A percentile compares a stretch with the other conserved stretches of the same genome.
Conservation (phyloP, 2,888 invertebrate species). For the Drosophila nr. perissopoda region DNA sequence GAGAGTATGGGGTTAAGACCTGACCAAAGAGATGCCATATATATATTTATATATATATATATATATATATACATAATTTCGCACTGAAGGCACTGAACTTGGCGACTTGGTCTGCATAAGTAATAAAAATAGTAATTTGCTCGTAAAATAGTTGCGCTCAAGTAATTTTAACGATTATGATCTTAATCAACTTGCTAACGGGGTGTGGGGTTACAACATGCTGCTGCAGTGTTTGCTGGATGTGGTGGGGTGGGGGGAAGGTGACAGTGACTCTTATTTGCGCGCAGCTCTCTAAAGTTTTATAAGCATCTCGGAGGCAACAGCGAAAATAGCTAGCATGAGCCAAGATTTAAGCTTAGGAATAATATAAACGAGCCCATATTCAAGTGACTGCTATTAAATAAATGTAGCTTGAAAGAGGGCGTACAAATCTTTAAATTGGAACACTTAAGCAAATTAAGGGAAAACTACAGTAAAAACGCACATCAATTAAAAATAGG, state of each 20-base stretch:
- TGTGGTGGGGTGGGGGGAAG: not conserved
- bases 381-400: not conserved
- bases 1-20: slow-evolving; percentile 36
- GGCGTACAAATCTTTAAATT: not conserved
- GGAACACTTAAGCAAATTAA: not conserved
- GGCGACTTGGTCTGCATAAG: slow-evolving; percentile 72
- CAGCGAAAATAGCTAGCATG: not conserved
- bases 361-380: not conserved
- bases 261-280: not conserved
- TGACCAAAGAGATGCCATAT: slow-evolving; percentile 41
- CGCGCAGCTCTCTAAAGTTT: slow-evolving; percentile 21
- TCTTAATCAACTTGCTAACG: slow-evolving; percentile 72
- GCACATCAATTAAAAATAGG: not conserved
- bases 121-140: slow-evolving; percentile 77
- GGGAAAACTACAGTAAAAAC: not conserved
- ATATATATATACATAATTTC: slow-evolving; percentile 58
- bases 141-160: slow-evolving; percentile 79
- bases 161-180: slow-evolving; percentile 81
- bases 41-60: slow-evolving; percentile 16
- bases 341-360: not conserved
- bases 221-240: not conserved
- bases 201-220: slow-evolving; percentile 2
- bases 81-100: slow-evolving; percentile 63
- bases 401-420: not conserved
- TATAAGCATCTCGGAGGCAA: slow-evolving; percentile 3